Conservation (phyloP, 2,797 vertebrate genomes). For the Cephalopachus bancanus region DNA sequence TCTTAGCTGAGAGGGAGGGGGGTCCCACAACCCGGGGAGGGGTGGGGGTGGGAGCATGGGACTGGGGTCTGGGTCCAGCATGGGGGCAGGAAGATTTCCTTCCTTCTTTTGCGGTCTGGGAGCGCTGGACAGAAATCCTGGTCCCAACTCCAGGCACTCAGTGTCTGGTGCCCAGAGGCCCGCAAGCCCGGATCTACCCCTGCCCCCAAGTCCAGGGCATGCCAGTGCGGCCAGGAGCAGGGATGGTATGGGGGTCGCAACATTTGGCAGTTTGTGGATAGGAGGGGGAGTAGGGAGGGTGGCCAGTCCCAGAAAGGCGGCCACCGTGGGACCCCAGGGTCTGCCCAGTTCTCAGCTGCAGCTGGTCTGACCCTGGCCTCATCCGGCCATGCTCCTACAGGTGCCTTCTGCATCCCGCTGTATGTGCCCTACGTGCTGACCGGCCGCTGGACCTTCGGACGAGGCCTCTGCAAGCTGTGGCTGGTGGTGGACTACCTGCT, state of each 20-base stretch:
- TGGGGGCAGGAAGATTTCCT: background rate
- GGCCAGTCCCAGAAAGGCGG: background rate
- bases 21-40: background rate
- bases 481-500: constrained; percentile 91
- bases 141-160: background rate
- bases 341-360: background rate
- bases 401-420: constrained; percentile 91
- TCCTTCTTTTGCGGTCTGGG: background rate
- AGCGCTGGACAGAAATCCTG: background rate
- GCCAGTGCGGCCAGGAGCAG: background rate
- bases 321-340: no score
- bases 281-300: background rate
- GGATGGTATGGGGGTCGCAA: background rate
- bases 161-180: background rate
- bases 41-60: no score
- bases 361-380: background rate
- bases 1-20: constrained; percentile 12
- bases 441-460: constrained; percentile 90
- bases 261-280: background rate
- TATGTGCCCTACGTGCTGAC: constrained; percentile 92
- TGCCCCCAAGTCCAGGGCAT: background rate
- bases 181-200: background rate
- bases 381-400: constrained; percentile 80
- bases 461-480: constrained; percentile 92
- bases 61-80: no score